Base-by-base conservation (phyloP, 2,888 invertebrate genomes). In the Plebejus anna region DNA sequence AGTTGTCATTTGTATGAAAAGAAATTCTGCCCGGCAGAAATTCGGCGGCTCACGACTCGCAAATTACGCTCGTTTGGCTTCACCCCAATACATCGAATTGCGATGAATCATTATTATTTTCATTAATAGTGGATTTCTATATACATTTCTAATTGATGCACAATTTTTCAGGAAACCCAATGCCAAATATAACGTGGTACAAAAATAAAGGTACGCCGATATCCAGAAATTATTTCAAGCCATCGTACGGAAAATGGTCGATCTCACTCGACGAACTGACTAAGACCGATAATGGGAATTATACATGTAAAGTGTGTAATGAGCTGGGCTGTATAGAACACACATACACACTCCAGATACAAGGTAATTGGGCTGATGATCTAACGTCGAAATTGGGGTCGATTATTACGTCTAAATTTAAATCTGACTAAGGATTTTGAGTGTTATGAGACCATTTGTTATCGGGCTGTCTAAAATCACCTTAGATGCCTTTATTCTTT, bases 231-330 rank as follows among this genome's bases (percentile, higher is more conserved):
- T 94, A 96, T 81, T 97, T 97, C 42, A 94, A 94, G 59, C 95
- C 96, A 1, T 94, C 94, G n/a, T 95, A 94, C 82, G 95, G 95
- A n/a, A 96, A 96, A 83, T 97, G 97, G 96, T 94, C 95, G 0
- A 93, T 98, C 77, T 91, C 94, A 9, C 91, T 99, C 82, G 97
- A 97, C 81, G 98, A 98, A 84, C 92, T 98, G 70, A 96, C 97
- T 1, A 96, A 96, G 6, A 95, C 95, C 51, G 99, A 99, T 86
- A 95, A 96, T 78, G 99, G 98, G 1, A 96, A 96, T 82, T 99
- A 99, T 87, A 97, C 96, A 0, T 99, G 99, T 85, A 92, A 95
- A 70, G 96, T 98, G 6, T 97, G 97, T 89, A 99, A 99, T 87
- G 89, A 93, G 11, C 89, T 96, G 76, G 98, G 97, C 0, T 97